Base-by-base conservation (phyloP, 1,140 invertebrate species). In the Ctenoplectra terminalis region DNA sequence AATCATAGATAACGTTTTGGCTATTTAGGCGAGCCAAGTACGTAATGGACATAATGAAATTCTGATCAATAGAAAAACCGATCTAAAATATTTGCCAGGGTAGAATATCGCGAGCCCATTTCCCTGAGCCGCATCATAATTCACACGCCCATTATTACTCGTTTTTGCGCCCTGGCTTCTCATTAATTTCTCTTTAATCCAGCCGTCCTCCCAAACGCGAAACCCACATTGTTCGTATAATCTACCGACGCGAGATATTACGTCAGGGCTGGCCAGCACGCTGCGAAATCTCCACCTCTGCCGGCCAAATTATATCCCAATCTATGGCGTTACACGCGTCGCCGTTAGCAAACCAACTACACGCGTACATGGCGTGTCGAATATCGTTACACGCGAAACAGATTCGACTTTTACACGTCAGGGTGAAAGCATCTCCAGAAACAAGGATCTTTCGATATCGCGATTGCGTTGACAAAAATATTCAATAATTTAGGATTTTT, bases 161-260 rank as follows among this genome's bases (percentile, higher is more conserved):
- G 54, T 77, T 82, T 67, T 72, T 64, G 64, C 76, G 37, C 46
- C 26, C 43, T n/a, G 46, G n/a, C 20, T 74, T 72, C 81, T 83
- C 81, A 79, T 86, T 86, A 86, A 83, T 85, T 85, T 85, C 80
- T 82, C 84, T 71, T 86, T 86, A 85, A 86, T 86, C 80, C 69
- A 52, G 48, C 69, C 29, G 56, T 61, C 63, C 63, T 37, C 43
- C 37, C 50, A 48, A 78, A 85, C 67, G 76, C 58, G 61, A 66
- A 48, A 37, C 63, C 70, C 70, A 74, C 74, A 86, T 87, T 83
- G 69, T 86, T 79, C 74, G 71, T 56, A 71, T 78, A 83, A 79
- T 82, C 73, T 76, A 82, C 40, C 60, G 52, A 31, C 56, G 79
- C 56, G 61, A 73, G 56, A 85, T 82, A 81, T 73, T 77, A 40